phyloP scores from a whole-genome alignment of 1,140 invertebrate genomes.

The Drosophila serrata region DNA sequence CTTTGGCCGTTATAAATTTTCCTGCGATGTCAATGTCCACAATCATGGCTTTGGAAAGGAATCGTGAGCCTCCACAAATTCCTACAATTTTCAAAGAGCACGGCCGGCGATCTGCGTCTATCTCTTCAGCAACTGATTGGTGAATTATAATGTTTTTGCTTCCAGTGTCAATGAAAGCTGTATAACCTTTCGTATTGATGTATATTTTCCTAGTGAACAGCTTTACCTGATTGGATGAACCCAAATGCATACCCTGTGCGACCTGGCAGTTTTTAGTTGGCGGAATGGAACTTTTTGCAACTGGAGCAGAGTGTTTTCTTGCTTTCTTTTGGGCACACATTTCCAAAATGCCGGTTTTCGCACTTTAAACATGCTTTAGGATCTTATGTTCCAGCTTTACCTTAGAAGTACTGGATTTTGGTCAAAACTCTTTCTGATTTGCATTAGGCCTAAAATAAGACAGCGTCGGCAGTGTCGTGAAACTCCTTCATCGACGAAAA shows the following conservation, averaged over 20 bases:
- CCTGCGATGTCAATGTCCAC: conserved; percentile 13
- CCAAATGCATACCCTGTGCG: not conserved
- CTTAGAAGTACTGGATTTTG: not conserved
- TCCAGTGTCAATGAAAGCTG: no score
- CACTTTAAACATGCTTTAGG: no score
- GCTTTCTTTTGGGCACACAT: not conserved
- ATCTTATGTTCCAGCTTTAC: not conserved
- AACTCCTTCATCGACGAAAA: not conserved
- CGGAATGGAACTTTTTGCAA: not conserved
- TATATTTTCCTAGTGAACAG: not conserved
- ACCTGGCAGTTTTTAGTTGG: not conserved
- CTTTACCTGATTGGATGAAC: not conserved
- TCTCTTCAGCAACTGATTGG: no score
- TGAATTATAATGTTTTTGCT: no score
- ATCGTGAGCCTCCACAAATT: conserved; percentile 5
- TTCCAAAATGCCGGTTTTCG: no score
- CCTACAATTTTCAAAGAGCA: no score
- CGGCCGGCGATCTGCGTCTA: no score
- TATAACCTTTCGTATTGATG: not conserved
- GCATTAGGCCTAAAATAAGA: not conserved
- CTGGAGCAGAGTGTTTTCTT: not conserved
- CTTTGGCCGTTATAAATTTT: conserved; percentile 4
- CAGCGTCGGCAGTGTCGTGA: not conserved
- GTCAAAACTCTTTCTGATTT: not conserved
- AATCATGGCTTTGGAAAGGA: conserved; percentile 5